phyloP scores from a whole-genome alignment of 2,888 invertebrate species.

The Drosophila trichaetosa region DNA sequence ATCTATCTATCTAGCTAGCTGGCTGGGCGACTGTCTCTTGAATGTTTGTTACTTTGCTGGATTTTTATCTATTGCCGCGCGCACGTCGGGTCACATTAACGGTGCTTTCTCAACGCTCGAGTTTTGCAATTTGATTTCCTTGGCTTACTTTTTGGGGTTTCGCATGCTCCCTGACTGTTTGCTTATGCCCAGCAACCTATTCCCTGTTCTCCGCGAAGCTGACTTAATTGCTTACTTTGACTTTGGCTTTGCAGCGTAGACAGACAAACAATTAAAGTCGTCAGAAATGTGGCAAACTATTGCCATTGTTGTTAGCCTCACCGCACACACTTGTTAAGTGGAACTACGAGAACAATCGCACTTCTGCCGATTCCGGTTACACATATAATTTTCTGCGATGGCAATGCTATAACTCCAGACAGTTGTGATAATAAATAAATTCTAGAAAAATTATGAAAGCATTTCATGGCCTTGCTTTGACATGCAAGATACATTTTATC shows the following conservation, averaged over 20 bases:
- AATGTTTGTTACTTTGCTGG: conserved; percentile 49
- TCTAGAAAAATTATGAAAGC: conserved; percentile 26
- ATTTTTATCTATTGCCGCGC: conserved; percentile 70
- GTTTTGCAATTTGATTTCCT: conserved; percentile 75
- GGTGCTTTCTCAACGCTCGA: conserved; percentile 77
- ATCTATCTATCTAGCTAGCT: conserved; percentile 42
- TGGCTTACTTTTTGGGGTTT: conserved; percentile 39
- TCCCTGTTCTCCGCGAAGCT: neutral
- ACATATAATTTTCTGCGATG: conserved; percentile 21
- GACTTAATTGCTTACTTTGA: conserved; percentile 11
- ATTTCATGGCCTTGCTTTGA: neutral
- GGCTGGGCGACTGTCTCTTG: conserved; percentile 54
- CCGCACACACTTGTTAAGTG: conserved; percentile 51
- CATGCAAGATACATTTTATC: neutral
- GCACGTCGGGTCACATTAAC: conserved; percentile 78
- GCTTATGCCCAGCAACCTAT: neutral
- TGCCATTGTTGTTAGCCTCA: conserved; percentile 43
- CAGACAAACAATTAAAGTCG: conserved; percentile 75
- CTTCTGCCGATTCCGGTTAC: conserved; percentile 20
- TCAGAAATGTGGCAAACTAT: conserved; percentile 60
- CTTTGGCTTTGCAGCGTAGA: conserved; percentile 23
- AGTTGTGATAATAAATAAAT: conserved; percentile 28
- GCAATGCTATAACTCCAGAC: conserved; percentile 1
- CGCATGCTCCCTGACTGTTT: conserved; percentile 37
- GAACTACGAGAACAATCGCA: conserved; percentile 2